Conservation (phyloP, 2,797 vertebrate genomes). For the Cetoscarus ocellatus region DNA sequence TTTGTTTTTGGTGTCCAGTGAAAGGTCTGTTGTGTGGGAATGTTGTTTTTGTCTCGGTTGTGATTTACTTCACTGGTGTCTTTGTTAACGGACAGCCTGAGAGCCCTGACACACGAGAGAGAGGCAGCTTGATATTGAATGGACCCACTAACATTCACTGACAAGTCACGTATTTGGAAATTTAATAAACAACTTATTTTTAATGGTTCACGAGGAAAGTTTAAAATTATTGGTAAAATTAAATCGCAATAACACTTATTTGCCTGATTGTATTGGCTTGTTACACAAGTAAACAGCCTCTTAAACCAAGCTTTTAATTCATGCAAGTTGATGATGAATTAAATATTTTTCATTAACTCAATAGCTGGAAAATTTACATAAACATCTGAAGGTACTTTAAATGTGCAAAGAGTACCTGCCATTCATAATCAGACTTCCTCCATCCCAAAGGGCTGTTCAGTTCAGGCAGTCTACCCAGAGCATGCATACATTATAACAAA, state of each 20-base stretch:
- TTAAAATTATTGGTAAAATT: not conserved
- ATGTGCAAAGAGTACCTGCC: no score
- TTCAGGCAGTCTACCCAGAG: no score
- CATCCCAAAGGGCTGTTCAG: no score
- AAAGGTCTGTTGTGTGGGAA: slow-evolving; percentile 3
- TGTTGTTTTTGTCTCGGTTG: slow-evolving; percentile 4
- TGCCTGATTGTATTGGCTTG: not conserved
- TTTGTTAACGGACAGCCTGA: slow-evolving; percentile 62
- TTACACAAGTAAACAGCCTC: not conserved
- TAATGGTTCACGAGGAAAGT: no score
- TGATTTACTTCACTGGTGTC: slow-evolving; percentile 27
- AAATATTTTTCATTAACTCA: no score
- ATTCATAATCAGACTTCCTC: no score
- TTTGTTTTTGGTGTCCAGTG: not conserved
- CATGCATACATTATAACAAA: no score
- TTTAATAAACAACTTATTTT: not conserved
- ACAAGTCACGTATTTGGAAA: slow-evolving; percentile 18
- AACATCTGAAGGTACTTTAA: no score
- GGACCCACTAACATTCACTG: slow-evolving; percentile 35
- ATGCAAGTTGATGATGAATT: no score
- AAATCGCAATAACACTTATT: not conserved
- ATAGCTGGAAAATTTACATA: no score
- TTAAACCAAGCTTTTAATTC: not conserved
- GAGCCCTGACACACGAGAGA: slow-evolving; percentile 37
- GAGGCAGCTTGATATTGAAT: slow-evolving; percentile 69